Percentiles rank a stretch among this genome's conserved stretches.
Conservation (phyloP, 2,797 vertebrate species). For the Rhadinocentrus ornatus region DNA sequence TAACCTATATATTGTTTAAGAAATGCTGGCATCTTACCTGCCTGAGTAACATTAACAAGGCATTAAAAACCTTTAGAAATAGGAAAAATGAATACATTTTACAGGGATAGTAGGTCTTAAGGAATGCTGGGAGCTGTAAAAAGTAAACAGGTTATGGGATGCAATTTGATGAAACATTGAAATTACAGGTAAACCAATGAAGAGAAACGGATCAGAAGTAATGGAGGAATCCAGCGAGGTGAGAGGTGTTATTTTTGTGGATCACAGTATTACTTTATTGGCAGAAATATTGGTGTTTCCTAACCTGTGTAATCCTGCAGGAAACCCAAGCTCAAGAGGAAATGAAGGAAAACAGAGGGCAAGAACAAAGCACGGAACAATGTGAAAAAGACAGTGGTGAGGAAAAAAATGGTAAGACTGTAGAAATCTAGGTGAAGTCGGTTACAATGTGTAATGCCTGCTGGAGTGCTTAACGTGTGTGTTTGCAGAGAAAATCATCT, state of each 20-base stretch:
- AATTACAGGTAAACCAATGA: conserved; percentile 69
- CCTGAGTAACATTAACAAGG: too few species aligned
- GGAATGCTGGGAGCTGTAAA: not conserved
- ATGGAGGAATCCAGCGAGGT: conserved; percentile 68
- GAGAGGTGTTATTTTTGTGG: conserved; percentile 20
- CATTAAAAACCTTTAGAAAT: not conserved
- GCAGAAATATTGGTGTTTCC: too few species aligned
- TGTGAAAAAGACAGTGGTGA: conserved; percentile 49
- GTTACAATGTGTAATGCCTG: not conserved
- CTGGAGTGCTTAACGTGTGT: not conserved
- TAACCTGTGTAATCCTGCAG: conserved; percentile 26
- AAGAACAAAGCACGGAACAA: conserved; percentile 42
- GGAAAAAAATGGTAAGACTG: not conserved
- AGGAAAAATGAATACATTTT: not conserved
- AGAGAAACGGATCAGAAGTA: conserved; percentile 75
- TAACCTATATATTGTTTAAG: not conserved
- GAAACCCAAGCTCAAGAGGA: conserved; percentile 29
- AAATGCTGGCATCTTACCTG: not conserved
- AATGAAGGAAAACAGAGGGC: conserved; percentile 9
- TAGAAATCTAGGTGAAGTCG: not conserved
- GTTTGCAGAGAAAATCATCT: not conserved
- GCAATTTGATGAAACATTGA: conserved; percentile 1
- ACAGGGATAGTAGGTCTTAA: not conserved
- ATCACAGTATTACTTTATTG: not conserved
- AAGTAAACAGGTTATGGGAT: not conserved